Conservation (phyloP, 2,888 invertebrate genomes). For the Hydroisotoma schaefferi region DNA sequence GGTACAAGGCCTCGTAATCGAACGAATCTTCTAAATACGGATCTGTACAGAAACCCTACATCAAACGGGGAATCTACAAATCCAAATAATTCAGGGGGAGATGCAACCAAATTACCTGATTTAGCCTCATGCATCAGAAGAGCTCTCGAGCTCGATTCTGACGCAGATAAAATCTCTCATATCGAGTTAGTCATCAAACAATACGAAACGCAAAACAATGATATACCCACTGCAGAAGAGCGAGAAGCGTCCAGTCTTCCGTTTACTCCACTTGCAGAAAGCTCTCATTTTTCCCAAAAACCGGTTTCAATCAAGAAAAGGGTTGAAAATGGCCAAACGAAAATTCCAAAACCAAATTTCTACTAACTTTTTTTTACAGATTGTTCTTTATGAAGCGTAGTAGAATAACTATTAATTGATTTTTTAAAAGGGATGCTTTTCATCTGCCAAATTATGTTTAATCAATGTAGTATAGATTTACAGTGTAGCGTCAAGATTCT, state of each 20-base stretch:
- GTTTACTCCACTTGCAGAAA: conserved; percentile 28
- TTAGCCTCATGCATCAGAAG: conserved; percentile 45
- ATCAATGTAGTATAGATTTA: too few species aligned
- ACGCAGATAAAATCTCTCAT: conserved; percentile 48
- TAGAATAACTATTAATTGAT: too few species aligned
- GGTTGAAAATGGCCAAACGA: conserved; percentile 44
- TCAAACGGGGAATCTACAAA: background rate
- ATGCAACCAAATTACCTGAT: conserved; percentile 27
- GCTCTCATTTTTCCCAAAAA: conserved; percentile 21
- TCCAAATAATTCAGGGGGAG: conserved; percentile 6
- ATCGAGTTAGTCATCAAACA: conserved; percentile 47
- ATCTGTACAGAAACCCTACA: conserved; percentile 30
- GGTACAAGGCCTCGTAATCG: conserved; percentile 32
- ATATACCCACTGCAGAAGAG: conserved; percentile 32
- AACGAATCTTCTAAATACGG: conserved; percentile 44
- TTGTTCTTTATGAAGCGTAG: too few species aligned
- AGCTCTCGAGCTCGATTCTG: conserved; percentile 44
- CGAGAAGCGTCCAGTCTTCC: conserved; percentile 40
- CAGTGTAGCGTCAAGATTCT: too few species aligned
- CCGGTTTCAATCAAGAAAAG: conserved; percentile 34
- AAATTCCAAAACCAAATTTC: conserved; percentile 48
- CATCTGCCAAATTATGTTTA: too few species aligned
- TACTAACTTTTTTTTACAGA: too few species aligned
- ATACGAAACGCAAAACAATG: conserved; percentile 38
- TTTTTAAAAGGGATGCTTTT: too few species aligned